Base-by-base conservation (phyloP, 2,888 invertebrate species). In the Melipona bicolor region DNA sequence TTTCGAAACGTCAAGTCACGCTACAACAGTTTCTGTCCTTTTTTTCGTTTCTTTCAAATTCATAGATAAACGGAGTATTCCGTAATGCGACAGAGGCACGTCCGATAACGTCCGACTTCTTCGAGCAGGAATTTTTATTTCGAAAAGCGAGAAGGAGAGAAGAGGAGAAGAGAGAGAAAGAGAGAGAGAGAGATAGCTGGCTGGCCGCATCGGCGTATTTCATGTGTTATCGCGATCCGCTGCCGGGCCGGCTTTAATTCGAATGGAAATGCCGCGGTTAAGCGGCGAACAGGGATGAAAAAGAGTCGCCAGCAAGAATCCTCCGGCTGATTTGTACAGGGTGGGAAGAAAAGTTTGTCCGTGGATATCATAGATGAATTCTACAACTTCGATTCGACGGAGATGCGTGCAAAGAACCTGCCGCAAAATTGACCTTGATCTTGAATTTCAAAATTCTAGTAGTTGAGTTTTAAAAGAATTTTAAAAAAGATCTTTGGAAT, bases 231-330 rank as follows among this genome's bases (percentile, higher is more conserved):
- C 86, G 73, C 62, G 79, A 79, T 83, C 69, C 62, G 49, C 68
- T 76, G 70, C 68, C 78, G 67, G 79, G 68, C 77, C 68, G 21
- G 79, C 74, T 87, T 81, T 88, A 89, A 90, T 90, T 89, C 87
- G 74, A 87, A 84, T 86, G 88, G 85, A 88, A 87, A 88, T 83
- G 77, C 65, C 68, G 49, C 19, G 72, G 43, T 71, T 56, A 71
- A 76, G 62, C 50, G 76, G 56, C 3, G 1, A 27, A 17, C 27
- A 24, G 69, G 24, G 19, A 4, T n/a, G 27, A 21, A 43, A 11
- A 19, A 50, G 15, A 50, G 9, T 43, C 43, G 9, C 9, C 32
- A 17, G 50, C 15, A 43, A 52, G 65, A 77, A 71, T 76, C 77
- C 50, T 67, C 27, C 1, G 21, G 36, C 65, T 65, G 67, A 80